Evolutionary conservation across 2,797 vertebrate species (phyloP).

Genomic region (Sebastes glaucus): DNA sequence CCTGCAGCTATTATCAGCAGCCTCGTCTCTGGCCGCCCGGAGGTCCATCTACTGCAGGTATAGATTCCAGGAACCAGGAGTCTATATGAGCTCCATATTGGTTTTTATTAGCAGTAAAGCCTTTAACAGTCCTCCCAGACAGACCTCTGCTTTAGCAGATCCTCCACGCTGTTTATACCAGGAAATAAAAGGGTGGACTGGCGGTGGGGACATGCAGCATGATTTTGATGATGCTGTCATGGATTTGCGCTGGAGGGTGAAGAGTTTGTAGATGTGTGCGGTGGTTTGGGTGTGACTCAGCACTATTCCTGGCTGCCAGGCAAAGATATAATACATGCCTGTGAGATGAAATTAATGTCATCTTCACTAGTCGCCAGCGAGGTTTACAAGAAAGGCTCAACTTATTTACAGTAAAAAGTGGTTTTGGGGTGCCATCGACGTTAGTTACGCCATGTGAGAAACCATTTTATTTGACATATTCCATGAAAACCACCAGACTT

Average conservation of each 20-base stretch:
- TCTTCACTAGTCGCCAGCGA: conserved; percentile 3
- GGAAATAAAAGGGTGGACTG: conserved; percentile 12
- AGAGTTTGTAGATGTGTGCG: not conserved
- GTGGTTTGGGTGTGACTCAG: not conserved
- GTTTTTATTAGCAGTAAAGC: conserved; percentile 59
- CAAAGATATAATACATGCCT: conserved; percentile 5
- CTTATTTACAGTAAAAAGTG: not conserved
- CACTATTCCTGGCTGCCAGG: not conserved
- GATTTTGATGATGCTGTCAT: not conserved
- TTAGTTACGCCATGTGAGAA: conserved; percentile 4
- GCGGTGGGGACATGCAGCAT: not conserved
- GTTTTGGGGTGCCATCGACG: not conserved
- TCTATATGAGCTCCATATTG: conserved; percentile 43
- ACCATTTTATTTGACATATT: conserved; percentile 37
- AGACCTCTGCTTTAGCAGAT: conserved; percentile 21
- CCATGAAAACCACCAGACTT: not conserved
- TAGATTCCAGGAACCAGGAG: conserved; percentile 37
- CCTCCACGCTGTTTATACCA: not conserved
- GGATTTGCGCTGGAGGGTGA: not conserved
- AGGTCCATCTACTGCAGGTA: conserved; percentile 33
- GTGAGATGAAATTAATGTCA: not conserved
- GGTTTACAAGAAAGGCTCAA: conserved; percentile 9
- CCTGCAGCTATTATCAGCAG: conserved; percentile 11
- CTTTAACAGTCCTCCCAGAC: conserved; percentile 39
- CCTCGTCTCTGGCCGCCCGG: conserved; percentile 2